Base-by-base conservation (phyloP, 1,140 invertebrate species). In the Drosophila pachea region DNA sequence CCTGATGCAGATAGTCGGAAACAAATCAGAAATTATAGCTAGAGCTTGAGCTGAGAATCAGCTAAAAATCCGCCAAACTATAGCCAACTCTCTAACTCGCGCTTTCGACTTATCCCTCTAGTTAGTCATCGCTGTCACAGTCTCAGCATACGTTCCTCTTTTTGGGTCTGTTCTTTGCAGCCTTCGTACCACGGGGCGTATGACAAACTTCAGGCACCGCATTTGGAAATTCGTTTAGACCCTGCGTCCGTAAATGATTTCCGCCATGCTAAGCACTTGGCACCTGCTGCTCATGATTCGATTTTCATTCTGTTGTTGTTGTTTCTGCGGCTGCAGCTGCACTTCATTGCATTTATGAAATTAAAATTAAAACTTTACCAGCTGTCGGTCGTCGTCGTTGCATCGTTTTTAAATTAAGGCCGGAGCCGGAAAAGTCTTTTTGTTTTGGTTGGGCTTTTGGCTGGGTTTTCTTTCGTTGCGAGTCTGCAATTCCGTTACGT, bases 331-430 rank as follows among this genome's bases (percentile, higher is more conserved):
- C 14, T 35, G 12, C 54, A 55, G 65, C 42, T 71, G 81, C 81
- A 86, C 65, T 69, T 59, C 71, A 70, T 63, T 74, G 77, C 82
- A 61, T 86, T 86, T 86, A 86, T 81, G 74, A 79, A 78, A 83
- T 78, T 83, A 73, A 78, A 83, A 75, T 76, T 83, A 74, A 72
- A 69, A 73, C 16, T 70, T 74, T 62, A 38, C 40, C 52, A 53
- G 64, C 33, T 71, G 52, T 42, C 36, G 40, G 49, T 16, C 45
- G 64, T 22, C 67, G 45, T 42, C 36, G 40, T 50, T 16, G 43
- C 55, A 52, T 48, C 49, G 29, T 33, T 48, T 65, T 62, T 42
- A 63, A 65, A 49, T 74, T 56, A 67, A 71, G 35, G 63, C 48
- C 9, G 12, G 16, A 12, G 48, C 43, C 32, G 32, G 40, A 43